Conservation (phyloP, 2,113 vertebrate genomes). For the Paracanthobrama guichenoti region DNA sequence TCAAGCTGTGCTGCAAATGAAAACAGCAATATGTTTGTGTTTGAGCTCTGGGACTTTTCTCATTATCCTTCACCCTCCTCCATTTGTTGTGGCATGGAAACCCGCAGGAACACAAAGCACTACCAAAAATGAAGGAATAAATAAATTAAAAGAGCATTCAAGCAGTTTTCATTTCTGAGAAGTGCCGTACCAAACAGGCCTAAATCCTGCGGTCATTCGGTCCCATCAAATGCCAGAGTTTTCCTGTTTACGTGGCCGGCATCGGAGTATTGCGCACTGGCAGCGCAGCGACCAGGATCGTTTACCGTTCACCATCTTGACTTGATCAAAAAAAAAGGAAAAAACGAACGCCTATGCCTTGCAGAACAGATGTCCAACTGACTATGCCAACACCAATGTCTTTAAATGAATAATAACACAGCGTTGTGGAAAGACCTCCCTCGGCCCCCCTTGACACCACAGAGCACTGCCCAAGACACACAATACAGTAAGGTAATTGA, state of each 20-base stretch:
- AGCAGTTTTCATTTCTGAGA: constrained; percentile 44
- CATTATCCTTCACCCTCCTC: constrained; percentile 8
- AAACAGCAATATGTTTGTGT: constrained; percentile 33
- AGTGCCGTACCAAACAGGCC: constrained; percentile 31
- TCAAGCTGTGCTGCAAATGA: constrained; percentile 40
- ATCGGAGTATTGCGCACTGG: constrained; percentile 61
- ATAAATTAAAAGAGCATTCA: constrained; percentile 21
- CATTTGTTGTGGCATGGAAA: constrained; percentile 31
- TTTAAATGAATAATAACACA: constrained; percentile 43
- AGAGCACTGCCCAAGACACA: constrained; percentile 21
- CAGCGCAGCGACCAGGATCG: constrained; percentile 62
- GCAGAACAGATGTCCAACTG: constrained; percentile 43
- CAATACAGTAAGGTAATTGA: constrained; percentile 34
- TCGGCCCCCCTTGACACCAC: constrained; percentile 22
- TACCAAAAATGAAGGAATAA: constrained; percentile 47
- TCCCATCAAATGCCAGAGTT: constrained; percentile 13
- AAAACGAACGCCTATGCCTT: constrained; percentile 5
- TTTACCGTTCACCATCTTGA: constrained; percentile 65
- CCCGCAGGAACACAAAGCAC: constrained; percentile 35
- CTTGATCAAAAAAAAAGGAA: constrained; percentile 57
- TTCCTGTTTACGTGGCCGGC: constrained; percentile 58
- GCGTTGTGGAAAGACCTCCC: constrained; percentile 26
- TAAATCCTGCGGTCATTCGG: constrained; percentile 3
- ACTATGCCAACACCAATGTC: constrained; percentile 35
- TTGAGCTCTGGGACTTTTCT: constrained; percentile 32